These are phyloP conservation scores for Tupaia chinensis DNA, from an alignment of 2,113 vertebrate species.

Conservation along the genomic window DNA sequence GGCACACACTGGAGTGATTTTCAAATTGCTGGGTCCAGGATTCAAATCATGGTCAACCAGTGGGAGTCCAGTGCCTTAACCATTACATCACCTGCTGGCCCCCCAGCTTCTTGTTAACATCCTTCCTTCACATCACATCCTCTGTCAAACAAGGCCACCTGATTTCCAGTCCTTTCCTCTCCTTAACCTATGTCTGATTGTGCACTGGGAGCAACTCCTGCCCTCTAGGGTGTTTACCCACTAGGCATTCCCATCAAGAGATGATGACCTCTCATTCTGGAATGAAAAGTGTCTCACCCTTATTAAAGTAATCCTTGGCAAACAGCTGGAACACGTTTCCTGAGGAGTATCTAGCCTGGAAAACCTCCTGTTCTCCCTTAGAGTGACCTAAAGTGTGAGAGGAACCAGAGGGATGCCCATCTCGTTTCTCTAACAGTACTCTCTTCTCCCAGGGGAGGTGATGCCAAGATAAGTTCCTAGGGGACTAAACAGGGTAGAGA, in stretches of 20 bases:
- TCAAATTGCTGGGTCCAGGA: no score
- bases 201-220: neutral
- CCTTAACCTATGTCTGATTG: neutral
- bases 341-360: neutral
- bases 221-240: neutral
- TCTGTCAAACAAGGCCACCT: neutral
- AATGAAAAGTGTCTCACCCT: conserved; percentile 37
- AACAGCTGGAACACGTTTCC: conserved; percentile 33
- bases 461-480: neutral
- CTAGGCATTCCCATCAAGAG: neutral
- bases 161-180: neutral
- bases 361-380: neutral
- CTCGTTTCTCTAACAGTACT: neutral
- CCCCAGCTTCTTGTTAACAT: neutral
- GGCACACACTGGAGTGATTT: no score
- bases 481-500: neutral
- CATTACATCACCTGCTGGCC: no score
- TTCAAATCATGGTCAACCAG: no score
- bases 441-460: neutral
- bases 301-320: neutral
- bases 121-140: neutral
- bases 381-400: neutral
- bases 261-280: conserved; percentile 27
- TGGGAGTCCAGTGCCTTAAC: no score
- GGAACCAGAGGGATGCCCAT: neutral